phyloP scores from a whole-genome alignment of 2,113 vertebrate genomes.

The Colaptes auratus region DNA sequence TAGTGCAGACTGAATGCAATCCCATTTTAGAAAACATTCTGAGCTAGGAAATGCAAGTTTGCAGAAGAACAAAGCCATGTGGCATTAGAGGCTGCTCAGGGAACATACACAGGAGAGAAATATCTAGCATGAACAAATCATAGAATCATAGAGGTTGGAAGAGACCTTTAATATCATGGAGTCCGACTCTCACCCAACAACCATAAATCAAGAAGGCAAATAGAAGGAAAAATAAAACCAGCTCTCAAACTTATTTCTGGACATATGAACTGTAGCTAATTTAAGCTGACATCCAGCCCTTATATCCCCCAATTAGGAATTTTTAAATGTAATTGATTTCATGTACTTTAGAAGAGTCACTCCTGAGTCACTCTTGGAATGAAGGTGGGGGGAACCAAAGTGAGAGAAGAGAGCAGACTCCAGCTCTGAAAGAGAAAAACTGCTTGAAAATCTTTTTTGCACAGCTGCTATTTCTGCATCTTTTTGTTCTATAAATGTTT shows the following conservation, averaged over 20 bases:
- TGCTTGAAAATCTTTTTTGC: background rate
- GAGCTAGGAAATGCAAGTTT: background rate
- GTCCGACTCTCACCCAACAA: no score
- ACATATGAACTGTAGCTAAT: background rate
- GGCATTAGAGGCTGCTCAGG: background rate
- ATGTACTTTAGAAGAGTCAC: background rate
- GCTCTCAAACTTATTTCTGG: background rate
- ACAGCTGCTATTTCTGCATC: background rate
- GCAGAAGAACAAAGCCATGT: background rate
- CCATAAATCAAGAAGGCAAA: background rate
- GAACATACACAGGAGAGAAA: background rate
- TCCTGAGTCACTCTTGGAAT: background rate
- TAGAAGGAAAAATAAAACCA: accelerated
- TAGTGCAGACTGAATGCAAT: background rate
- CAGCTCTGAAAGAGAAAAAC: background rate
- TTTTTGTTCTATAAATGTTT: background rate
- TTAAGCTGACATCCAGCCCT: background rate
- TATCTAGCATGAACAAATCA: background rate
- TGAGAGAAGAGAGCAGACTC: background rate
- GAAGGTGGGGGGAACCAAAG: background rate
- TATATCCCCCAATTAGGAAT: background rate
- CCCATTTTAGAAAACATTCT: background rate
- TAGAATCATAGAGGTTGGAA: no score
- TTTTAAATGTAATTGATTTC: background rate
- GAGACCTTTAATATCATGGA: no score